Evolutionary conservation across 2,888 invertebrate species (phyloP).

Genomic region (Heterodera filipjevi): DNA sequence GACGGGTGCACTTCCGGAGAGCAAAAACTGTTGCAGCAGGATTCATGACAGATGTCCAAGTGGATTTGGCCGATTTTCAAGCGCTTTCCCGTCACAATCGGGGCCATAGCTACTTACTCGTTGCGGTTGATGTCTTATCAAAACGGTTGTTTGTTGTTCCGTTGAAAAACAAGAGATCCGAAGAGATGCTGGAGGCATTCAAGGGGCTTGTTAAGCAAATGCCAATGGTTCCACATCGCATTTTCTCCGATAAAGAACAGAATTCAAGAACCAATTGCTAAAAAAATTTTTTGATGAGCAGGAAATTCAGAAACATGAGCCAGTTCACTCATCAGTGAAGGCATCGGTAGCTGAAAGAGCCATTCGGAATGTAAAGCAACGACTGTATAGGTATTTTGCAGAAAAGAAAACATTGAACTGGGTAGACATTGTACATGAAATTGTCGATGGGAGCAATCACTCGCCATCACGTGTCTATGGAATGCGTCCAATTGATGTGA

Average conservation of each 20-base stretch:
- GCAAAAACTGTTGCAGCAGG: conserved; percentile 19
- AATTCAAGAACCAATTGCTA: not conserved
- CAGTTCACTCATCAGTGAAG: conserved; percentile 13
- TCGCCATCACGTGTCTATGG: conserved; percentile 12
- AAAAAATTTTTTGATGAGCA: conserved; percentile 1
- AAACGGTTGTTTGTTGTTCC: conserved; percentile 25
- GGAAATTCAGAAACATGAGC: conserved; percentile 11
- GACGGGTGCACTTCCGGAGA: conserved; percentile 10
- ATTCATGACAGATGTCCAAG: conserved; percentile 31
- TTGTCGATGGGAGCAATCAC: conserved; percentile 9
- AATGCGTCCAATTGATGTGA: conserved; percentile 7
- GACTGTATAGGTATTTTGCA: conserved; percentile 12
- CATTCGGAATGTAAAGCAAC: conserved; percentile 18
- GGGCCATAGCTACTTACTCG: conserved; percentile 27
- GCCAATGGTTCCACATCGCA: conserved; percentile 25
- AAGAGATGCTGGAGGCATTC: conserved; percentile 27
- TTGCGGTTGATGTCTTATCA: conserved; percentile 29
- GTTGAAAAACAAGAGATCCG: conserved; percentile 20
- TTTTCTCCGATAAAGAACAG: conserved; percentile 23
- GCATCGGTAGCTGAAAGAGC: conserved; percentile 24
- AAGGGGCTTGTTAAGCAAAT: conserved; percentile 22
- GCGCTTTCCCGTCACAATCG: conserved; percentile 12
- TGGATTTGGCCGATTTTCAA: conserved; percentile 30
- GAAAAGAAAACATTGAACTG: not conserved
- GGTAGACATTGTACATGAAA: conserved; percentile 10